A percentile compares a stretch with the other conserved stretches of the same genome.
Conservation (phyloP, 2,888 invertebrate species). For the Metellina segmentata region DNA sequence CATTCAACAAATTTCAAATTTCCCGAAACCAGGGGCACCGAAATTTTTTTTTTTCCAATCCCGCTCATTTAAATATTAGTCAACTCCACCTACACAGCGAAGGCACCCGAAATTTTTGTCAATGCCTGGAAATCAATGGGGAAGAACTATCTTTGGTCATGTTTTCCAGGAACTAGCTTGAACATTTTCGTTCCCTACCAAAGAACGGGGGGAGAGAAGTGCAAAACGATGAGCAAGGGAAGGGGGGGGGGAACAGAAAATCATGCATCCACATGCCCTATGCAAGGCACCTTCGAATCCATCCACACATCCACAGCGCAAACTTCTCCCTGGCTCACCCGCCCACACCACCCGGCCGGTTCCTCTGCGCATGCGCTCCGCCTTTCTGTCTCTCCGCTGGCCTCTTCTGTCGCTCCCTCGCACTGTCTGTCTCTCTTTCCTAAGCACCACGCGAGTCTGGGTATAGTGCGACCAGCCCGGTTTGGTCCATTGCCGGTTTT, state of each 20-base stretch:
- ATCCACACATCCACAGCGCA: constrained; percentile 65
- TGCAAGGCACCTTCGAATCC: constrained; percentile 66
- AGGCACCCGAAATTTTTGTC: constrained; percentile 33
- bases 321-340: constrained; percentile 65
- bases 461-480: constrained; percentile 64
- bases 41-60: too few species aligned
- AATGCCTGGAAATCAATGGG: constrained; percentile 69
- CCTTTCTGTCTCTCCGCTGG: background rate
- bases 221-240: constrained; percentile 44
- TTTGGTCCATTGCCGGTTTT: constrained; percentile 52
- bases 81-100: background rate
- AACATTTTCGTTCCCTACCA: constrained; percentile 72
- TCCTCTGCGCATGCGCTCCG: background rate
- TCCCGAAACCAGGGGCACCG: too few species aligned
- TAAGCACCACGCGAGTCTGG: constrained; percentile 63
- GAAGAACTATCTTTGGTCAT: constrained; percentile 58
- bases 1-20: too few species aligned
- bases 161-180: constrained; percentile 72
- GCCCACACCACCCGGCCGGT: constrained; percentile 16
- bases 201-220: constrained; percentile 29
- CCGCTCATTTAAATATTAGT: constrained; percentile 48
- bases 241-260: constrained; percentile 55
- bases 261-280: constrained; percentile 74
- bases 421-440: constrained; percentile 68
- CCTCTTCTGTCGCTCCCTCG: constrained; percentile 47